These are phyloP conservation scores for Tetramorium parvispinum DNA, from an alignment of 1,140 invertebrate genomes.

Conservation along the genomic window DNA sequence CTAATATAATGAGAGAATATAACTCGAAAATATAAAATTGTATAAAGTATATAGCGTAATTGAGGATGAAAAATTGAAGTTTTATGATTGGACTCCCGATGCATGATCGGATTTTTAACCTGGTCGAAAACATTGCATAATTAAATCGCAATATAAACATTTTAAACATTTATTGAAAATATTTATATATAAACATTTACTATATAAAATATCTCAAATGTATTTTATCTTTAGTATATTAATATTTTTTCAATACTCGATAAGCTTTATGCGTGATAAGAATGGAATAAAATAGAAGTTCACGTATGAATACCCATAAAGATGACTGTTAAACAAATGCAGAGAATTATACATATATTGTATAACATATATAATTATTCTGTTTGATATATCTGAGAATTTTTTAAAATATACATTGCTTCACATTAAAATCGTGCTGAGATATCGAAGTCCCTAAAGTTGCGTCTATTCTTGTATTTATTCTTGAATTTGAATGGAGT, in stretches of 20 bases:
- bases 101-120: constrained; percentile 3
- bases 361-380: not conserved
- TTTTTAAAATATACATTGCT: not conserved
- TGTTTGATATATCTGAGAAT: not conserved
- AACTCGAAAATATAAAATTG: not conserved
- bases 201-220: not conserved
- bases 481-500: constrained; percentile 14
- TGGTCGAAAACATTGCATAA: not conserved
- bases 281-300: not conserved
- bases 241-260: not conserved
- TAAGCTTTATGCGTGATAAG: not conserved
- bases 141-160: not conserved
- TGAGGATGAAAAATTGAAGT: not conserved
- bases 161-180: not conserved
- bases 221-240: not conserved
- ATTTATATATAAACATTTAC: not conserved
- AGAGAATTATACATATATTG: not conserved
- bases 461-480: constrained; percentile 5
- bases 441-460: not conserved
- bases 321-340: not conserved
- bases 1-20: not conserved
- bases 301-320: not conserved
- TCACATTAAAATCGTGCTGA: not conserved
- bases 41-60: not conserved
- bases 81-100: not conserved